These are phyloP conservation scores for Sarcophaga rosellei DNA, from an alignment of 2,888 invertebrate genomes.

Conservation along the genomic window DNA sequence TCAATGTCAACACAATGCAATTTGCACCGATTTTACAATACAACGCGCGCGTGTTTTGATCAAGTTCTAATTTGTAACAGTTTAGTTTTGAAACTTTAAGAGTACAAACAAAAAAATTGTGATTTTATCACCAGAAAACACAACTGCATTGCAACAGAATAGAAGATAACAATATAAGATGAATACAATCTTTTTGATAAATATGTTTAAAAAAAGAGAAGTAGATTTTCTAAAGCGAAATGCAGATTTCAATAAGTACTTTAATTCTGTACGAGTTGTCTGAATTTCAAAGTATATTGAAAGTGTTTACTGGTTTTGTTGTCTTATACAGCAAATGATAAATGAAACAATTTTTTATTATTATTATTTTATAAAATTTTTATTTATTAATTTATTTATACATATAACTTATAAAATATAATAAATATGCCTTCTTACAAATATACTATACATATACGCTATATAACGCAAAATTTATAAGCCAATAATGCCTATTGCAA, in stretches of 20 bases:
- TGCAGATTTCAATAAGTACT: conserved; percentile 77
- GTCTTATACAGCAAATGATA: conserved; percentile 50
- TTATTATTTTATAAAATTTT: not conserved
- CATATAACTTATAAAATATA: conserved; percentile 6
- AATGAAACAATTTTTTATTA: conserved; percentile 8
- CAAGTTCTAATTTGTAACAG: conserved; percentile 75
- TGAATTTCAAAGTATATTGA: conserved; percentile 74
- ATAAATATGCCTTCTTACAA: conserved; percentile 18
- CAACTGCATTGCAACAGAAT: conserved; percentile 76
- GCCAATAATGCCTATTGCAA: conserved; percentile 44
- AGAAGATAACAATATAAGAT: not conserved
- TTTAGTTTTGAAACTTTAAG: conserved; percentile 4
- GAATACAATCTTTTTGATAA: not conserved
- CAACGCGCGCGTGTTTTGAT: conserved; percentile 54
- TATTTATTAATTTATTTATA: conserved; percentile 12
- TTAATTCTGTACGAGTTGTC: conserved; percentile 80
- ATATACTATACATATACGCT: not conserved
- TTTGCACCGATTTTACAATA: conserved; percentile 21
- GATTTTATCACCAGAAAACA: conserved; percentile 75
- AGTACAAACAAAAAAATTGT: conserved; percentile 71
- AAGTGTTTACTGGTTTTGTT: conserved; percentile 74
- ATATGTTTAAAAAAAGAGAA: not conserved
- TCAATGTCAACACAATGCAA: conserved; percentile 58
- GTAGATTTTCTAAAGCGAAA: conserved; percentile 70
- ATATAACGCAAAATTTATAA: conserved; percentile 65